These are phyloP conservation scores for Vidua macroura DNA, from an alignment of 2,113 vertebrate species.

Conservation along the genomic window DNA sequence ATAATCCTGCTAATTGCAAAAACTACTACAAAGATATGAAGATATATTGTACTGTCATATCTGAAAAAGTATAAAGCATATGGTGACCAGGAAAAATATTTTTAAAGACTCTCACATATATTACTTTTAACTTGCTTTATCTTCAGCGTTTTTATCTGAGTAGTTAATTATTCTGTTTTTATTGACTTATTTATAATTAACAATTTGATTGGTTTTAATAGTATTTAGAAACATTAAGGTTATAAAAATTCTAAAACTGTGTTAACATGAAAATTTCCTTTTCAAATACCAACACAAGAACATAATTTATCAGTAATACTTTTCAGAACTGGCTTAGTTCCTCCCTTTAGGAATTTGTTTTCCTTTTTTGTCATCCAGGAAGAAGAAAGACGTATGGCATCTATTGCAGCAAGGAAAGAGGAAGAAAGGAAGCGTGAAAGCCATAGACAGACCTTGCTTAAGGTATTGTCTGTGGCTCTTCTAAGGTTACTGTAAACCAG, in stretches of 20 bases:
- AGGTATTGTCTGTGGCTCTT: constrained; percentile 75
- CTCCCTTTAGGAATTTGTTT: not conserved
- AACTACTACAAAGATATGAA: not conserved
- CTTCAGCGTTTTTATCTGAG: not conserved
- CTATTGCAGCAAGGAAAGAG: constrained; percentile 89
- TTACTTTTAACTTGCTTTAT: not conserved
- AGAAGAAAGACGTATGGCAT: constrained; percentile 96
- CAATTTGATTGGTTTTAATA: not conserved
- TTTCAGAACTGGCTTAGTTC: not conserved
- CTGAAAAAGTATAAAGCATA: too few relatives aligned
- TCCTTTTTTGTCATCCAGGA: constrained; percentile 75
- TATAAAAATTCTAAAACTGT: not conserved
- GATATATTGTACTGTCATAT: not conserved
- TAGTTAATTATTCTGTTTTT: not conserved
- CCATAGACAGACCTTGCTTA: constrained; percentile 89
- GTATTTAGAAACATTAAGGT: not conserved
- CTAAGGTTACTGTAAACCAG: not conserved
- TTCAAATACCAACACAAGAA: not conserved
- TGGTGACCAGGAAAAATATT: too few relatives aligned
- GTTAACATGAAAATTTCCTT: not conserved
- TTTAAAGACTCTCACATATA: not conserved
- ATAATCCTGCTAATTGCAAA: not conserved
- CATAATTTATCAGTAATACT: not conserved
- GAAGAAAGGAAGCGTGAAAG: constrained; percentile 96
- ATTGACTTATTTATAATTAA: not conserved